These are phyloP conservation scores for Caerostris darwini DNA, from an alignment of 1,140 invertebrate genomes.

Conservation along the genomic window DNA sequence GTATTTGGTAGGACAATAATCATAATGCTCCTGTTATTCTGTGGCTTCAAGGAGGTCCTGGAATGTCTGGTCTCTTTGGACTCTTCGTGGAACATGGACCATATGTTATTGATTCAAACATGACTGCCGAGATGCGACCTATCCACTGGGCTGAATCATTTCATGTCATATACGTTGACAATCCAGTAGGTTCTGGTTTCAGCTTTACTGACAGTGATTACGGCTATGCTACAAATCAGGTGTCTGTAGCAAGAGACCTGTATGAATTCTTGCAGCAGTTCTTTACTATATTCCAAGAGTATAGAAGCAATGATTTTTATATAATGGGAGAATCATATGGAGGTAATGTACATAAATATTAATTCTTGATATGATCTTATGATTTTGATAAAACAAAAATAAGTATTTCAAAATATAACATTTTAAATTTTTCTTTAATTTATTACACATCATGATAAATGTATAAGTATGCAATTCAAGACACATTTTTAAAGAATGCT, in stretches of 20 bases:
- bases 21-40: constrained; percentile 86
- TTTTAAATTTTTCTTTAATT: too few relatives aligned
- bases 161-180: constrained; percentile 92
- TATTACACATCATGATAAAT: too few relatives aligned
- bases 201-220: constrained; percentile 78
- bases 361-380: too few relatives aligned
- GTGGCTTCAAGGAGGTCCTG: constrained; percentile 93
- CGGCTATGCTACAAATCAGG: constrained; percentile 78
- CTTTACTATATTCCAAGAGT: constrained; percentile 79
- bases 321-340: constrained; percentile 80
- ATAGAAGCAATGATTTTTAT: constrained; percentile 79
- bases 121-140: constrained; percentile 85
- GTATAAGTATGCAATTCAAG: too few relatives aligned
- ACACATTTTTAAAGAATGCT: too few relatives aligned
- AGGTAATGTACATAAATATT: constrained; percentile 57
- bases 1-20: constrained; percentile 45
- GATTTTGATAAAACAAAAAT: too few relatives aligned
- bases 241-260: constrained; percentile 78
- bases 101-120: constrained; percentile 84
- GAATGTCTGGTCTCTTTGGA: constrained; percentile 89
- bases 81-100: constrained; percentile 93
- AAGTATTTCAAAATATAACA: too few relatives aligned
- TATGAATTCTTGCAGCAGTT: constrained; percentile 79
- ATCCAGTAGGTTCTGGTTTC: constrained; percentile 89
- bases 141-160: constrained; percentile 89